Evolutionary conservation across 1,140 invertebrate genomes (phyloP), one percentile per base, ranked within the genome.

Genomic region (Luehdorfia chinensis): DNA sequence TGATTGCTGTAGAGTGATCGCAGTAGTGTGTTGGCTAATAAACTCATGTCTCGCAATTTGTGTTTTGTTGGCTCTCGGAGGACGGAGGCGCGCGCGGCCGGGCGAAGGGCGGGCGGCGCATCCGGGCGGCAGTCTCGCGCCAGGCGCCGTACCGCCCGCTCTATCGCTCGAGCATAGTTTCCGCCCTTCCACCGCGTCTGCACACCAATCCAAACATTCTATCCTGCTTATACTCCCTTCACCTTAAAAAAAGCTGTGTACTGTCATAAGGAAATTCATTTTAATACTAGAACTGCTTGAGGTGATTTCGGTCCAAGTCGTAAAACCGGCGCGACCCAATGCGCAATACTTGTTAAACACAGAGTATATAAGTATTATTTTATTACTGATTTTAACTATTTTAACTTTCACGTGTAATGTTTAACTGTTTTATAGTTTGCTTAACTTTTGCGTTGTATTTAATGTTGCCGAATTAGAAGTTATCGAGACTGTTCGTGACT

Each of bases 21-120:
- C 70, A 73, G 72, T 80, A 80, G 70, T 63, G n/a, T n/a, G n/a
- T n/a, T n/a, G 67, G 81, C 73, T 85, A 81, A 79, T 79, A 80
- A 85, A 78, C 66, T 71, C 74, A 66, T 75, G 50, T 76, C 57
- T 39, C 30, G 69, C 75, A 71, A 81, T 73, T 49, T 73, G 72
- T 79, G 77, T 81, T 79, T 77, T 75, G 77, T 76, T 79, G 66
- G 64, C 48, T 57, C 50, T 54, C 59, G 66, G 59, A 66, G 59
- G 71, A 67, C 69, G 56, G 67, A 55, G 28, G 55, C 46, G 53
- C 51, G 55, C 52, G 59, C 60, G 60, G 66, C 54, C 49, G 36
- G 52, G 51, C 59, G 49, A 39, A 51, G 61, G 53, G 55, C 54
- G 62, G n/a, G n/a, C n/a, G n/a, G n/a, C n/a, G 55, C 53, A 54